Evolutionary conservation across 2,797 vertebrate species (phyloP).

Genomic region (Erethizon dorsatum): DNA sequence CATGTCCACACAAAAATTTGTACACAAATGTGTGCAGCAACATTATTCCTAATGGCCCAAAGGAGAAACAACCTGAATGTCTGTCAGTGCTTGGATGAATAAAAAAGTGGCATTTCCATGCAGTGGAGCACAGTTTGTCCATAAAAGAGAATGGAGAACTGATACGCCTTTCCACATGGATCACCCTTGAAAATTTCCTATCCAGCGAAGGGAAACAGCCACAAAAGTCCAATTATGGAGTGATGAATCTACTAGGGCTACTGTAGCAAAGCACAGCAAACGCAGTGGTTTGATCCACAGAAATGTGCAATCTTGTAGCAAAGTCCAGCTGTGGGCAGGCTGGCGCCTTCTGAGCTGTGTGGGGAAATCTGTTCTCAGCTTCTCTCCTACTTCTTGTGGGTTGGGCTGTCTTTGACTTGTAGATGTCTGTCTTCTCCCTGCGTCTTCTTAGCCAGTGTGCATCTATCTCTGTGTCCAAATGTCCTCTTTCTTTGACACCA

Average conservation of each 20-base stretch:
- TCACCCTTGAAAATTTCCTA: neutral
- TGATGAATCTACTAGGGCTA: neutral
- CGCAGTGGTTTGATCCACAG: neutral
- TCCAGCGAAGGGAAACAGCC: neutral
- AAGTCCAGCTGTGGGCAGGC: neutral
- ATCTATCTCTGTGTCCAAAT: neutral
- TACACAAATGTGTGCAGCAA: fast-evolving
- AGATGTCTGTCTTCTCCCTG: fast-evolving
- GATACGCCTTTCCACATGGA: fast-evolving
- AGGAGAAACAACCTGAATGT: neutral
- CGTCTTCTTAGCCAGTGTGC: fast-evolving
- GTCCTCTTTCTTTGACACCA: no score
- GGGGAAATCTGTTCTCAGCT: neutral
- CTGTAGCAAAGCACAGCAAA: no score
- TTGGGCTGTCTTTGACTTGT: neutral
- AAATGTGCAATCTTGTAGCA: fast-evolving
- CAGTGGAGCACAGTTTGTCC: fast-evolving
- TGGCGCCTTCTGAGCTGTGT: neutral
- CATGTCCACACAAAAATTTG: fast-evolving
- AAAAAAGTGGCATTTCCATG: fast-evolving
- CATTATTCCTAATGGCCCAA: fast-evolving
- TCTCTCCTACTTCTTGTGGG: neutral
- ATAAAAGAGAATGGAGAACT: fast-evolving
- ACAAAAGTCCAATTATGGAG: fast-evolving
- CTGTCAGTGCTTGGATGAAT: fast-evolving